Percentiles rank a stretch among this genome's conserved stretches.
These are phyloP conservation scores for Heliconius nattereri DNA, from an alignment of 1,140 invertebrate species.

Conservation along the genomic window DNA sequence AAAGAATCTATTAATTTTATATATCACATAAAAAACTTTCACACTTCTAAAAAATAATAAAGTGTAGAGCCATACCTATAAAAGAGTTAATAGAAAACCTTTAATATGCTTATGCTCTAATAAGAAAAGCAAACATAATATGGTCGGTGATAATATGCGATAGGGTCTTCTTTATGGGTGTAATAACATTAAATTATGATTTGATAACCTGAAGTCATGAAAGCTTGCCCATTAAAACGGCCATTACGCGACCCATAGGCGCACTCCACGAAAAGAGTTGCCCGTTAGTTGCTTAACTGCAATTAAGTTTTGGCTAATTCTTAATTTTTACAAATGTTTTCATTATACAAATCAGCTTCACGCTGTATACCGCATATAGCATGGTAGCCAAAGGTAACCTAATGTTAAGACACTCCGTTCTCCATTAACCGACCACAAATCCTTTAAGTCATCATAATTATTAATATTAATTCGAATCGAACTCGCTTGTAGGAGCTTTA, in stretches of 20 bases:
- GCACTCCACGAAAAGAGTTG: constrained; percentile 26
- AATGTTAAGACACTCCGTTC: too few species aligned
- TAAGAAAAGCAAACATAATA: constrained; percentile 32
- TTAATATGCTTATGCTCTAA: constrained; percentile 26
- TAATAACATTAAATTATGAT: constrained; percentile 42
- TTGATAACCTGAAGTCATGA: constrained; percentile 39
- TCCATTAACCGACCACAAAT: too few species aligned
- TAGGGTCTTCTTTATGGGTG: constrained; percentile 27
- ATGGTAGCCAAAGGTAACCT: too few species aligned
- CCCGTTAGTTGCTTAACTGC: background rate
- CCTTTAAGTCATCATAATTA: too few species aligned
- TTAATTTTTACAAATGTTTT: background rate
- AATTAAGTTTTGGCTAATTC: background rate
- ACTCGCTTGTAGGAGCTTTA: background rate
- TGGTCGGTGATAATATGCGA: constrained; percentile 30
- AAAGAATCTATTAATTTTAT: too few species aligned
- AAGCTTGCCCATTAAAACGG: constrained; percentile 30
- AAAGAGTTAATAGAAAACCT: constrained; percentile 1
- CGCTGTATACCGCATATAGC: too few species aligned
- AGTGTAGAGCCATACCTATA: background rate
- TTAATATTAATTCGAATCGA: too few species aligned
- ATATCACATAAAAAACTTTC: too few species aligned
- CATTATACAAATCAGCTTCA: too few species aligned
- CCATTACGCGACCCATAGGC: constrained; percentile 29
- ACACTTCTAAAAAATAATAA: background rate